Base-by-base conservation (phyloP, 1,140 invertebrate genomes). In the Drosophila nasuta region DNA sequence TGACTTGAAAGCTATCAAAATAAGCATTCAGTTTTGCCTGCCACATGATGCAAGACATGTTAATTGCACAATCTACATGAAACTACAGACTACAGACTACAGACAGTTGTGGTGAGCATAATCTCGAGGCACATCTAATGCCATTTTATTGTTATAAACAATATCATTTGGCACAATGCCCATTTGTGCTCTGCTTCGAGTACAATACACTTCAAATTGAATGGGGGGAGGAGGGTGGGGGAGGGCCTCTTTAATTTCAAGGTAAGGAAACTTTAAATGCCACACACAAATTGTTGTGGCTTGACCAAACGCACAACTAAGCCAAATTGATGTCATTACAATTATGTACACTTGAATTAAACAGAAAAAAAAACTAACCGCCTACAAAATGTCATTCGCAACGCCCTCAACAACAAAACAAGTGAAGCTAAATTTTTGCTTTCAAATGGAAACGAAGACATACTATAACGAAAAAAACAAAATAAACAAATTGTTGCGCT, bases 241-340 rank as follows among this genome's bases (percentile, higher is more conserved):
- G 38, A 35, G 6, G 49, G 54, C n/a, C 11, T 49, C 20, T 57
- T 28, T 25, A 48, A 38, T 41, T 72, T 65, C 52, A 75, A 75
- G 72, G 58, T 58, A 69, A 70, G 51, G 17, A 57, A 51, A 38
- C 54, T 33, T 38, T 43, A 30, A 54, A 49, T 45, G 57, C 51
- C 51, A 57, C 33, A 35, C 13, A 54, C 51, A 33, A 64, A 71
- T 51, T 71, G 30, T 49, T 49, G 25, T 38, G 51, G 28, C 52
- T 73, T 74, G 71, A 62, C 65, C 71, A 74, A 54, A 25, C 20
- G 20, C 70, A 56, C 70, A 68, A 66, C 35, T 38, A n/a, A 8
- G 10, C 30, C 58, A 63, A 75, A 75, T 75, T 63, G 66, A 69
- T 70, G 72, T 62, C 66, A 75, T 63, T 75, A 75, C 58, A 75